These are phyloP conservation scores for Laterallus jamaicensis DNA, from an alignment of 2,113 vertebrate species.

Conservation along the genomic window DNA sequence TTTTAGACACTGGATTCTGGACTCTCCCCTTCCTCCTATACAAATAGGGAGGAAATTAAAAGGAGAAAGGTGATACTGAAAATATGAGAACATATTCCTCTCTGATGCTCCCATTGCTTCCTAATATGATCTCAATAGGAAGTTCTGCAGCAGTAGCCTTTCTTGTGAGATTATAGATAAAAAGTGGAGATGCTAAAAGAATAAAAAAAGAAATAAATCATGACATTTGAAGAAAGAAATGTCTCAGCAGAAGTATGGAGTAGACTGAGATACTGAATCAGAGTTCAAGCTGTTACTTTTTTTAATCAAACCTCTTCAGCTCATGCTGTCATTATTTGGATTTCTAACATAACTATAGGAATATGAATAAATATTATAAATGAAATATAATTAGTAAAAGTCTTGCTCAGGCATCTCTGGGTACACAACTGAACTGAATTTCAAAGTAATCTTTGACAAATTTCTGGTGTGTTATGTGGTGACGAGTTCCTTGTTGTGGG, in stretches of 20 bases:
- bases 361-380: neutral
- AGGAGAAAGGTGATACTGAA: constrained; percentile 29
- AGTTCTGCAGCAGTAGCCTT: neutral
- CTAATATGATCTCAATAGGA: constrained; percentile 18
- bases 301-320: neutral
- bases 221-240: neutral
- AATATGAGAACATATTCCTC: constrained; percentile 8
- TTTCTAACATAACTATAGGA: neutral
- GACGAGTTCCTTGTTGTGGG: neutral
- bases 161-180: neutral
- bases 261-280: neutral
- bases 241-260: neutral
- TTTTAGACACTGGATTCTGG: neutral
- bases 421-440: constrained; percentile 20
- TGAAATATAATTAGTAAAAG: neutral
- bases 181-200: neutral
- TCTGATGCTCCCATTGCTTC: neutral
- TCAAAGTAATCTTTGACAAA: neutral
- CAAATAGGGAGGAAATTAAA: constrained; percentile 42
- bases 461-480: constrained; percentile 23
- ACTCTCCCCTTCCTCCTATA: constrained; percentile 35
- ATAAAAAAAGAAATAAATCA: neutral
- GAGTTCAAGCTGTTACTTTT: neutral
- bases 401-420: neutral
- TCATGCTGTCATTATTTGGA: neutral